Conservation (phyloP, 2,888 invertebrate species). For the Phalera bucephala region DNA sequence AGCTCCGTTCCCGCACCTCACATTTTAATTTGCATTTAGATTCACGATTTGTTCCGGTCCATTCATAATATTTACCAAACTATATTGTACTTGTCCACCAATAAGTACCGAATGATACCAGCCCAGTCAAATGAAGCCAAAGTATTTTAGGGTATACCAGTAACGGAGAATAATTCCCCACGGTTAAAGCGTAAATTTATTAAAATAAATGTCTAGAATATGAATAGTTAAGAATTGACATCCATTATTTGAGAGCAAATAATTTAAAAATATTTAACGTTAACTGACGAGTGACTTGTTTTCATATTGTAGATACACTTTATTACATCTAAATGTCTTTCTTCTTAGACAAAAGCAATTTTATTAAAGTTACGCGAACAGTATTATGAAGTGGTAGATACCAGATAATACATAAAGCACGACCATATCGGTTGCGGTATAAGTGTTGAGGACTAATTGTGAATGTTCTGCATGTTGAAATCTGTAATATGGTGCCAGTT, state of each 20-base stretch:
- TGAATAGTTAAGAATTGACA: constrained; percentile 22
- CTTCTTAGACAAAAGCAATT: constrained; percentile 42
- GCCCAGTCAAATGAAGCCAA: constrained; percentile 27
- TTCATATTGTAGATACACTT: constrained; percentile 21
- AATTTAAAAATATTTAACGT: constrained; percentile 5
- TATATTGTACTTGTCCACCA: neutral
- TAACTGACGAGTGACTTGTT: constrained; percentile 18
- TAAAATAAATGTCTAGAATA: constrained; percentile 27
- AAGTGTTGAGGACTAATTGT: constrained; percentile 16
- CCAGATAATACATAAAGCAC: constrained; percentile 31
- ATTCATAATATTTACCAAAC: neutral
- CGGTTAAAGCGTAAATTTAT: constrained; percentile 15
- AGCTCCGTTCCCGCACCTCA: constrained; percentile 11
- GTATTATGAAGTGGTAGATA: constrained; percentile 61
- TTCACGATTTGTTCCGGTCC: constrained; percentile 14
- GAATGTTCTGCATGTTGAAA: constrained; percentile 18
- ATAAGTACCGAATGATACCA: constrained; percentile 6
- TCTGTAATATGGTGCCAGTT: constrained; percentile 24
- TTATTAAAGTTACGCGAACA: constrained; percentile 54
- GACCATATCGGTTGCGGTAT: constrained; percentile 22
- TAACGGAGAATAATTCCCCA: constrained; percentile 14
- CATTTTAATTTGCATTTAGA: constrained; percentile 10
- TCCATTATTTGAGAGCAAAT: constrained; percentile 16
- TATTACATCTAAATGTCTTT: constrained; percentile 24
- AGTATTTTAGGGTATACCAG: constrained; percentile 16